These are phyloP conservation scores for Lytechinus pictus DNA, from an alignment of 35 echinoderm and acorn worm species.

Conservation along the genomic window DNA sequence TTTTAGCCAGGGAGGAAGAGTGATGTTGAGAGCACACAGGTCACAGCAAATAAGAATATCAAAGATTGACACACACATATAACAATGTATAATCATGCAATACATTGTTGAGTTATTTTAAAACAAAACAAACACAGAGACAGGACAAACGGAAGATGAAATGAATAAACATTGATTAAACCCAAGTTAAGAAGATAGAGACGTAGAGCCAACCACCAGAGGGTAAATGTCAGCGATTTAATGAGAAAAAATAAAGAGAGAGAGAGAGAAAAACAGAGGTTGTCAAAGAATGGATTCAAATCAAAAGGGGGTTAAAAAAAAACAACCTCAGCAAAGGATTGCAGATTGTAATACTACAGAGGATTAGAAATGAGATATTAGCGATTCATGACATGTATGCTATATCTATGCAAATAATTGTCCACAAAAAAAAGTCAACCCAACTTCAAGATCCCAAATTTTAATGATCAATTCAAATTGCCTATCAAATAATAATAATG, in stretches of 20 bases:
- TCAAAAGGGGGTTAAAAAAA: not conserved
- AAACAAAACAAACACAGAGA: not conserved
- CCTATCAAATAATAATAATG: no score
- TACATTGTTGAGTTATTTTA: not conserved
- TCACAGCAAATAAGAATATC: not conserved
- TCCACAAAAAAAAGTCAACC: not conserved
- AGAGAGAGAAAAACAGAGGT: slow-evolving; percentile 3
- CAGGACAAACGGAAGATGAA: not conserved
- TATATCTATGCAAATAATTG: not conserved
- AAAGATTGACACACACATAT: not conserved
- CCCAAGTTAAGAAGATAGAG: slow-evolving; percentile 46
- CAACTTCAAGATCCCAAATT: not conserved
- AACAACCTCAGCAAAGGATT: not conserved
- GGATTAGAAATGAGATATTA: not conserved
- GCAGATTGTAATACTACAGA: not conserved
- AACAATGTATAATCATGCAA: not conserved
- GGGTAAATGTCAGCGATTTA: not conserved
- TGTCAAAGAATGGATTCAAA: not conserved
- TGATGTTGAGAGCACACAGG: not conserved
- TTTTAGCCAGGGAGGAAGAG: not conserved
- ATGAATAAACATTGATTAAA: slow-evolving; percentile 20
- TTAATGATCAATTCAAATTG: no score
- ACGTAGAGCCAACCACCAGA: slow-evolving; percentile 14
- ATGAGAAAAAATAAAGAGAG: not conserved
- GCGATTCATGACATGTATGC: not conserved